Evolutionary conservation across 2,888 invertebrate genomes (phyloP), one percentile per base, ranked within the genome.

Genomic region (Cephus pygmeus): DNA sequence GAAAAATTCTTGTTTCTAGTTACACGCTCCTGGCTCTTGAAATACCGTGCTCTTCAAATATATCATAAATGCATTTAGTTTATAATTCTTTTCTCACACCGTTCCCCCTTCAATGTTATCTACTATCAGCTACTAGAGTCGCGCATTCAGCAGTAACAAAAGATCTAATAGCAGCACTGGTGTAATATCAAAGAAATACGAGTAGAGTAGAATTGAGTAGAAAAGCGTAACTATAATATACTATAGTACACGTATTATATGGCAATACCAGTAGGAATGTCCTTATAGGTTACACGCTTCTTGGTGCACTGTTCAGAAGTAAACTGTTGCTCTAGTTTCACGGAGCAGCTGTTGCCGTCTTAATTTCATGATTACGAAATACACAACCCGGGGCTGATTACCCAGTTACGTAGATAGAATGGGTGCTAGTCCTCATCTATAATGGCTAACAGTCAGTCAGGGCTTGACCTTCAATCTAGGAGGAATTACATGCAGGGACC

Each of bases 401-500:
- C 56, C 23, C 15, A 56, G 56, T 56, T 56, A 15, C 56, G 23
- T 9, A 56, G 56, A 56, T 56, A 9, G 23, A 9, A 23, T 23
- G 56, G 23, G 56, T 56, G 23, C 23, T 56, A 23, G 23, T 56
- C 6, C 56, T 56, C 23, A 56, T 56, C 56, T 23, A 23, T 56
- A 56, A 56, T 56, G 23, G 23, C 23, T 23, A 56, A 56, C 15
- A 56, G 56, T 56, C 71, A 71, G 71, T 34, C 34, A 31, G 31
- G 71, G 74, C 12, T n/a, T 23, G 74, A 74, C 74, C 74, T 74
- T 74, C 74, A 74, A 74, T 74, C 35, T 30, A 74, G 74, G n/a
- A 31, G 35, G 23, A 74, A 74, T 74, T 74, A 74, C 4, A 23
- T 12, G 12, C 33, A 34, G 35, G 74, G 74, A 34, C 30, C 74